Evolutionary conservation across 2,797 vertebrate species (phyloP).

Genomic region (Psittacula derbiana): DNA sequence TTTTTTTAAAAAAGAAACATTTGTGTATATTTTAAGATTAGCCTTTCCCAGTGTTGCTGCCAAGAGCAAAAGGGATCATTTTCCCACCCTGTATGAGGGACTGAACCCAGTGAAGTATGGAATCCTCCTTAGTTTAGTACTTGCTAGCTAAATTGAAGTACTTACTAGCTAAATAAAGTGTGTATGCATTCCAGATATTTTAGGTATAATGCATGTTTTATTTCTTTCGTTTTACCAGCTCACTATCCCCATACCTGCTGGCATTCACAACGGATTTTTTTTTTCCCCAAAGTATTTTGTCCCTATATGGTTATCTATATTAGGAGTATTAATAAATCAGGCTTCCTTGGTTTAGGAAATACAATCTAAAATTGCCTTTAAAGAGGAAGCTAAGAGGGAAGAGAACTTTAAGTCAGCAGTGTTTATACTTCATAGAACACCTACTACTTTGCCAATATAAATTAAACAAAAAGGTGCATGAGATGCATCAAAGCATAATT

Average conservation of each 20-base stretch:
- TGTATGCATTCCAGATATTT: not conserved
- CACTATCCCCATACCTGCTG: not conserved
- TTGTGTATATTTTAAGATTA: not conserved
- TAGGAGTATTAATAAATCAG: not conserved
- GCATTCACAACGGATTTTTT: not conserved
- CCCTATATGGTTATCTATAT: not conserved
- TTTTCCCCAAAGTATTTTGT: not conserved
- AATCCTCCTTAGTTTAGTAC: not conserved
- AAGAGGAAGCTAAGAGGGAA: not conserved
- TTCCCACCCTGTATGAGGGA: not conserved
- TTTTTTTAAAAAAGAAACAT: not conserved
- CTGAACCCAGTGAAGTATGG: not conserved
- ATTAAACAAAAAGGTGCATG: not conserved
- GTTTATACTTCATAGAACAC: not conserved
- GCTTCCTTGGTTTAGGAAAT: not conserved
- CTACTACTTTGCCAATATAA: not conserved
- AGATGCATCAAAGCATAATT: not conserved
- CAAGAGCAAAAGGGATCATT: not conserved
- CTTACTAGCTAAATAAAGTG: not conserved
- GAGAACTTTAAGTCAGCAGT: not conserved
- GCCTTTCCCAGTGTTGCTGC: constrained; percentile 1
- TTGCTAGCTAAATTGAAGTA: not conserved
- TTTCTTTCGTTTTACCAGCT: not conserved
- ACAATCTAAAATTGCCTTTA: not conserved
- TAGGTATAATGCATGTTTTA: not conserved